Evolutionary conservation across 2,888 invertebrate genomes (phyloP), one percentile per base, ranked within the genome.

Genomic region (Philopedon plagiatum): DNA sequence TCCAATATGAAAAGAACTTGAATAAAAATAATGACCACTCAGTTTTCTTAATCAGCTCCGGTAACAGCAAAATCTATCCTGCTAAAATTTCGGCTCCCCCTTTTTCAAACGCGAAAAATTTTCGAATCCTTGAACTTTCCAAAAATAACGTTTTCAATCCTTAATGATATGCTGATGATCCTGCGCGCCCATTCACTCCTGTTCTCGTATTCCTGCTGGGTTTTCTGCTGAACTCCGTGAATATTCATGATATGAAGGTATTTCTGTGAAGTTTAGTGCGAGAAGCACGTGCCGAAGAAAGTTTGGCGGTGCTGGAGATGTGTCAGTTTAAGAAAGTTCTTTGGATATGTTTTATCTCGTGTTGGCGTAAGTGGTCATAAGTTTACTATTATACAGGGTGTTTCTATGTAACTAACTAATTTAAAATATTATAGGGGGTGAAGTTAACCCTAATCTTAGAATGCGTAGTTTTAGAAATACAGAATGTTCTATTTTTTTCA

Each of bases 111-210:
- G 5, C 2, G 1, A 18, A 5, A 13, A 15, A 29, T 8, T 23
- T 46, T 46, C 9, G n/a, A 51, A 26, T 29, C 11, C 13, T 13
- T 49, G 5, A 49, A 49, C 13, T 19, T 15, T 26, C 9, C 51
- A 51, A 51, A 51, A 51, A 51, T 29, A 51, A n/a, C 13, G 11
- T 29, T 51, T n/a, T 29, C 8, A 44, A 44, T 19, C 19, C 44
- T 44, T 44, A 44, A 44, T 44, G 19, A 8, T 44, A 2, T 19
- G 19, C 49, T n/a, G 29, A 15, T 26, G 51, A 51, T 51, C 51
- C 26, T 51, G 51, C 51, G 51, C 51, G 51, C 46, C 23, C n/a
- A 46, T 23, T 4, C 21, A 1, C 3, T 46, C 44, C 44, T 44
- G 19, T 44, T 11, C 9, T n/a, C n/a, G 7, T 37, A 8, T 15